These are phyloP conservation scores for Drosophila neotestacea DNA, from an alignment of 2,888 invertebrate species.

Conservation along the genomic window DNA sequence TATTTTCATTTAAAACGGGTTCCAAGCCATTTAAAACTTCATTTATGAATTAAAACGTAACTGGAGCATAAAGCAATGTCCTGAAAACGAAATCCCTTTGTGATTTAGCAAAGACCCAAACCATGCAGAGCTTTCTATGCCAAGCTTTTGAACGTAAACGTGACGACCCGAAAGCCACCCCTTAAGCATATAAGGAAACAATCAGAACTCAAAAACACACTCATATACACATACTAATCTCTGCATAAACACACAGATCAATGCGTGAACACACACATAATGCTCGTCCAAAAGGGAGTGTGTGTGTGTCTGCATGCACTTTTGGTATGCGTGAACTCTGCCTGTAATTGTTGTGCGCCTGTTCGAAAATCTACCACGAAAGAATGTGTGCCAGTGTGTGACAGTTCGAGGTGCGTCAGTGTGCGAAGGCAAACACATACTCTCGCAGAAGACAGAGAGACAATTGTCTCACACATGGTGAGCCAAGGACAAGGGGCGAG, in stretches of 20 bases:
- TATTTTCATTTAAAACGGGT: background rate
- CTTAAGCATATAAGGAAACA: constrained; percentile 1
- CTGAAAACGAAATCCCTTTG: background rate
- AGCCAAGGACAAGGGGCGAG: constrained; percentile 40
- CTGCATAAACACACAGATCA: constrained; percentile 2
- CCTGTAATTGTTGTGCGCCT: constrained; percentile 69
- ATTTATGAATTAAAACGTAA: background rate
- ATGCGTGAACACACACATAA: constrained; percentile 39
- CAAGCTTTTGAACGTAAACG: constrained; percentile 19
- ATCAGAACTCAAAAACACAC: constrained; percentile 6
- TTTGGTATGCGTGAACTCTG: constrained; percentile 19
- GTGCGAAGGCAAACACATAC: constrained; percentile 37
- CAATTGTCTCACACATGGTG: constrained; percentile 27
- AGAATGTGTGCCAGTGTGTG: constrained; percentile 82
- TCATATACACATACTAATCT: background rate
- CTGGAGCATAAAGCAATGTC: constrained; percentile 1
- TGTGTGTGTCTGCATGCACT: constrained; percentile 21
- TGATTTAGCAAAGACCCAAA: constrained; percentile 19
- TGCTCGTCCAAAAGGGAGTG: constrained; percentile 4
- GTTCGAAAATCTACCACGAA: constrained; percentile 79
- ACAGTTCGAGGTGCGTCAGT: constrained; percentile 47
- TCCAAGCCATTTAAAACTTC: background rate
- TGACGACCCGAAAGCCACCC: constrained; percentile 2
- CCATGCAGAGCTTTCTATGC: constrained; percentile 43
- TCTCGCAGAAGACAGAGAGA: constrained; percentile 9